Evolutionary conservation across 2,113 vertebrate species (phyloP).

Genomic region (Stercorarius parasiticus): DNA sequence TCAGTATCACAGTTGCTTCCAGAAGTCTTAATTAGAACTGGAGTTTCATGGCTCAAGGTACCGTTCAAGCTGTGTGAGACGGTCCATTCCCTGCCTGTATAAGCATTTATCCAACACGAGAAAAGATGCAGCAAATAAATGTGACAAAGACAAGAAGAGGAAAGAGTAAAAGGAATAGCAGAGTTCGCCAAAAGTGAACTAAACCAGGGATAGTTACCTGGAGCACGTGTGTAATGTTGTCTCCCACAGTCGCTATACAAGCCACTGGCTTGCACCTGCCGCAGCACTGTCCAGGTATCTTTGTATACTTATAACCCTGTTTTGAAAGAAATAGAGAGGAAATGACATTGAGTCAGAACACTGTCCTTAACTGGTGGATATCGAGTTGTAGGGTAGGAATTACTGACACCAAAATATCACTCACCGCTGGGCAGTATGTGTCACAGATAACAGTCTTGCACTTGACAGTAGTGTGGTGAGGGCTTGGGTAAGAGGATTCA

Average conservation of each 20-base stretch:
- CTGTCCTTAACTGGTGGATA: background rate
- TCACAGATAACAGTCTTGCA: slow-evolving; percentile 65
- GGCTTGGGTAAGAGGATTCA: background rate
- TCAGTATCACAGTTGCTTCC: background rate
- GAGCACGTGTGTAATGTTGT: background rate
- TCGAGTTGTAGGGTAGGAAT: background rate
- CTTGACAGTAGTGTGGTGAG: background rate
- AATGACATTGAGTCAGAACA: background rate
- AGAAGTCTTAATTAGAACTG: background rate
- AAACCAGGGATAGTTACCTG: slow-evolving; percentile 1
- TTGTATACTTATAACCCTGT: slow-evolving; percentile 70
- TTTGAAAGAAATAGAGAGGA: background rate
- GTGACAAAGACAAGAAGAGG: background rate
- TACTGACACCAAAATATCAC: background rate
- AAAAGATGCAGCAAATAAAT: background rate
- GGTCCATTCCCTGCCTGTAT: background rate
- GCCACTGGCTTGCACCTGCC: slow-evolving; percentile 32
- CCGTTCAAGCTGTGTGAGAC: background rate
- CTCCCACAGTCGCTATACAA: slow-evolving; percentile 22
- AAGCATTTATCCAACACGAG: background rate
- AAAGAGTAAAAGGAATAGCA: background rate
- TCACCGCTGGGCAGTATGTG: slow-evolving; percentile 64
- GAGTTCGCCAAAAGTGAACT: background rate
- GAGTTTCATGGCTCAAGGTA: background rate
- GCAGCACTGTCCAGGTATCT: slow-evolving; percentile 53